Evolutionary conservation across 2,888 invertebrate species (phyloP).

Genomic region (Campoplex capitator): DNA sequence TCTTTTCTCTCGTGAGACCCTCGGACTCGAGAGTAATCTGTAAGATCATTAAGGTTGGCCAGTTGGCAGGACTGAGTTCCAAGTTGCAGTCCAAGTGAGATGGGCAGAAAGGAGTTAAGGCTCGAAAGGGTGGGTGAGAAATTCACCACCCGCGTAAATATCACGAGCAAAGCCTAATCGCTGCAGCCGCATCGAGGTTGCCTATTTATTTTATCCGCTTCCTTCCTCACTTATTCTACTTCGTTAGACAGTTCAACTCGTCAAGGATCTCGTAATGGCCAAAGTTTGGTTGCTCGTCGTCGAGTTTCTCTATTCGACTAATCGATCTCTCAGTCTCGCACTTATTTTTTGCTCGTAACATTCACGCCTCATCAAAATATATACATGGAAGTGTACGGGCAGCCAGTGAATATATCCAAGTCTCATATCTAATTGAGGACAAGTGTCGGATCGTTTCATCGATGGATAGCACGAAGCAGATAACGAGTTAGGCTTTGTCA

Average conservation of each 20-base stretch:
- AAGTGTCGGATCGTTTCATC: constrained; percentile 55
- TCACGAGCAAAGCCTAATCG: constrained; percentile 65
- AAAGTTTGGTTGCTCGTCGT: constrained; percentile 49
- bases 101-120: constrained; percentile 6
- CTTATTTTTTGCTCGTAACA: constrained; percentile 53
- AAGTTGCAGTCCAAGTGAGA: constrained; percentile 51
- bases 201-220: constrained; percentile 62
- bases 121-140: constrained; percentile 44
- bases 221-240: constrained; percentile 7
- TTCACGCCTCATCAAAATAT: constrained; percentile 36
- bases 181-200: constrained; percentile 52
- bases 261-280: constrained; percentile 54
- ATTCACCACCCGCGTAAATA: constrained; percentile 66
- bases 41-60: constrained; percentile 64
- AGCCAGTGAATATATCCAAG: neutral
- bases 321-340: constrained; percentile 54
- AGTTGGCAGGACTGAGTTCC: constrained; percentile 49
- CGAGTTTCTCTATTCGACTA: constrained; percentile 43
- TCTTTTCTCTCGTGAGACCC: constrained; percentile 27
- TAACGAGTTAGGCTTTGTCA: constrained; percentile 55
- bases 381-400: constrained; percentile 7
- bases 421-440: constrained; percentile 52
- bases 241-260: constrained; percentile 7
- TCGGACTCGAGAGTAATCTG: constrained; percentile 23
- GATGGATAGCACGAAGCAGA: constrained; percentile 31